These are phyloP conservation scores for Bryconaethiops microstoma DNA, from an alignment of 2,797 vertebrate genomes.

Conservation along the genomic window DNA sequence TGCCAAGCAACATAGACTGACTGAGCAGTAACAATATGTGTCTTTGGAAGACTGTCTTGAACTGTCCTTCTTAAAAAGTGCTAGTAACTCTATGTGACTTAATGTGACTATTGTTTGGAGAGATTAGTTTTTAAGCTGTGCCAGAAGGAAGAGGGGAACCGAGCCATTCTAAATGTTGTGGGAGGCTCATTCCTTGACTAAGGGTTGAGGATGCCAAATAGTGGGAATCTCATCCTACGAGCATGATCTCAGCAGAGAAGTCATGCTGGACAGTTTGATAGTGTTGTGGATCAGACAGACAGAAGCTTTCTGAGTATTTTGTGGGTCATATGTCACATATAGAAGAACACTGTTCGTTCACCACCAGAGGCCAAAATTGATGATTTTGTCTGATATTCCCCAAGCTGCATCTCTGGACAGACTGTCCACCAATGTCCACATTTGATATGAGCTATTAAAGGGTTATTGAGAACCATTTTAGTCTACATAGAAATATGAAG, in stretches of 20 bases:
- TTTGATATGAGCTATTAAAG: background rate
- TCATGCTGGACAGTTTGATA: background rate
- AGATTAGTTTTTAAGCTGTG: slow-evolving; percentile 3
- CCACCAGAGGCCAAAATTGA: too few species aligned
- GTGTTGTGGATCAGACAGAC: background rate
- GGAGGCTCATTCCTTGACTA: slow-evolving; percentile 10
- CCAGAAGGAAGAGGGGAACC: background rate
- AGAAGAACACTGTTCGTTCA: too few species aligned
- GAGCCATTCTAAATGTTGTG: slow-evolving; percentile 18
- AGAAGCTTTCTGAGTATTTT: background rate
- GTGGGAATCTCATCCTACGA: slow-evolving; percentile 10
- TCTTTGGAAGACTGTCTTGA: background rate
- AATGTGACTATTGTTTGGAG: background rate
- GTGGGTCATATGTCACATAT: background rate
- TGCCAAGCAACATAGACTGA: background rate
- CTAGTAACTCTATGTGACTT: too few species aligned
- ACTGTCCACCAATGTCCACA: background rate
- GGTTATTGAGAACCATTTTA: too few species aligned
- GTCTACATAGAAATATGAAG: background rate
- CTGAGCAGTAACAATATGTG: background rate
- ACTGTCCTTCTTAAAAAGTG: background rate
- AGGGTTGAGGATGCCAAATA: slow-evolving; percentile 8
- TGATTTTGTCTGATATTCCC: background rate
- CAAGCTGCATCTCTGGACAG: background rate
- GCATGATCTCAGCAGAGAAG: background rate